Percentiles rank a stretch among this genome's conserved stretches.
Conservation (phyloP, 1,140 invertebrate genomes). For the Drosophila sechellia region DNA sequence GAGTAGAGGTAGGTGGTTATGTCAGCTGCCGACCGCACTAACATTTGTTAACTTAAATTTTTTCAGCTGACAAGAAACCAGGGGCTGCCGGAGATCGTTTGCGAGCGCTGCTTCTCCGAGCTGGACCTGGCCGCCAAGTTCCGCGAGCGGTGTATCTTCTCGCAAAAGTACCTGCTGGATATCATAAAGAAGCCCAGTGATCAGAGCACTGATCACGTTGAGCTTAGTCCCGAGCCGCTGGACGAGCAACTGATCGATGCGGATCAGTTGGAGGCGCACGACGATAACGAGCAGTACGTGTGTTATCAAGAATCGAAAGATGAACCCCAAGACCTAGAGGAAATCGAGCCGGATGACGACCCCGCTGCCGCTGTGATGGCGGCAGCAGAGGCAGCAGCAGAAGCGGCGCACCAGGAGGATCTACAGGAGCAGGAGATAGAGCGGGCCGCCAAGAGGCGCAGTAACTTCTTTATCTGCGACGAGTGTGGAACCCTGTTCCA, state of each 20-base stretch:
- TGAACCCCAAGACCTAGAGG: neutral
- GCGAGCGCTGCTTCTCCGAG: conserved; percentile 60
- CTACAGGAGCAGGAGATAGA: conserved; percentile 26
- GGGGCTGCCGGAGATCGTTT: conserved; percentile 45
- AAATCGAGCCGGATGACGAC: neutral
- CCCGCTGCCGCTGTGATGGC: conserved; percentile 18
- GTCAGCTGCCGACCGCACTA: too few species aligned
- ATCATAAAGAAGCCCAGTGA: conserved; percentile 30
- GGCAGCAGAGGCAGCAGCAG: conserved; percentile 3
- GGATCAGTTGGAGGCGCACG: conserved; percentile 24
- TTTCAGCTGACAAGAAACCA: conserved; percentile 35
- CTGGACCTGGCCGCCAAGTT: conserved; percentile 66
- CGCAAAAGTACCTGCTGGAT: conserved; percentile 61
- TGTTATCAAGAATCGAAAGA: neutral
- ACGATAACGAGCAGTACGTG: neutral
- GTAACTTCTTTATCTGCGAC: conserved; percentile 68
- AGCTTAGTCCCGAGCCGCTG: conserved; percentile 5
- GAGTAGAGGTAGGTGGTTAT: conserved; percentile 43
- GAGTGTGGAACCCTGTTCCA: conserved; percentile 56
- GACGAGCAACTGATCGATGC: conserved; percentile 59
- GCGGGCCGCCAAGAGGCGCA: conserved; percentile 33
- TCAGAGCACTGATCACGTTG: neutral
- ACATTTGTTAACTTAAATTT: neutral
- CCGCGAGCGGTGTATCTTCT: conserved; percentile 67
- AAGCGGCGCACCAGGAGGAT: conserved; percentile 22